phyloP scores from a whole-genome alignment of 1,140 invertebrate genomes.

The Diachasmimorpha longicaudata region DNA sequence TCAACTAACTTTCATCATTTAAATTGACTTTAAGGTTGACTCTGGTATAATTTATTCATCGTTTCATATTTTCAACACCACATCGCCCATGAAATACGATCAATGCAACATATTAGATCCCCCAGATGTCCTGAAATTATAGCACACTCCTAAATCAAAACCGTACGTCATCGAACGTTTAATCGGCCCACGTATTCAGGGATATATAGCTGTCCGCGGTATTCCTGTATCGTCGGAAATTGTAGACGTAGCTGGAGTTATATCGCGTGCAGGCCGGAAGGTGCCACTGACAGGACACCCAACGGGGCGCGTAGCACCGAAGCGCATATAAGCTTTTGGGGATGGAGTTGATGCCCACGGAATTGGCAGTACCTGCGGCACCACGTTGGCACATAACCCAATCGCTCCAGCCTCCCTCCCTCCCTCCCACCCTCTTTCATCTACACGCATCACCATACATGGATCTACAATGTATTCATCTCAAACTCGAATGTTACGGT shows the following conservation, averaged over 20 bases:
- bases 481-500: too few relatives aligned
- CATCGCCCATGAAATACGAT: too few relatives aligned
- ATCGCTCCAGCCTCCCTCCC: neutral
- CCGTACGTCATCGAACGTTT: neutral
- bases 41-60: too few relatives aligned
- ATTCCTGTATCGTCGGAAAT: slow-evolving; percentile 40
- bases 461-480: too few relatives aligned
- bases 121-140: too few relatives aligned
- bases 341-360: neutral
- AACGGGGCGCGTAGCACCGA: neutral
- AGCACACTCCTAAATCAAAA: neutral
- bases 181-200: neutral
- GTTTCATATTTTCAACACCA: too few relatives aligned
- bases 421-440: neutral
- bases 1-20: too few relatives aligned
- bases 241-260: slow-evolving; percentile 44
- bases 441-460: neutral
- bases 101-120: too few relatives aligned
- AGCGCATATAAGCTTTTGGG: neutral
- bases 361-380: slow-evolving; percentile 3
- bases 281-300: slow-evolving; percentile 49
- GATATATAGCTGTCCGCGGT: neutral
- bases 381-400: neutral
- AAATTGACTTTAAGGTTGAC: too few relatives aligned
- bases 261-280: slow-evolving; percentile 49